Evolutionary conservation across 2,888 invertebrate genomes (phyloP), one percentile per base, ranked within the genome.

Genomic region (Drosophila differens): DNA sequence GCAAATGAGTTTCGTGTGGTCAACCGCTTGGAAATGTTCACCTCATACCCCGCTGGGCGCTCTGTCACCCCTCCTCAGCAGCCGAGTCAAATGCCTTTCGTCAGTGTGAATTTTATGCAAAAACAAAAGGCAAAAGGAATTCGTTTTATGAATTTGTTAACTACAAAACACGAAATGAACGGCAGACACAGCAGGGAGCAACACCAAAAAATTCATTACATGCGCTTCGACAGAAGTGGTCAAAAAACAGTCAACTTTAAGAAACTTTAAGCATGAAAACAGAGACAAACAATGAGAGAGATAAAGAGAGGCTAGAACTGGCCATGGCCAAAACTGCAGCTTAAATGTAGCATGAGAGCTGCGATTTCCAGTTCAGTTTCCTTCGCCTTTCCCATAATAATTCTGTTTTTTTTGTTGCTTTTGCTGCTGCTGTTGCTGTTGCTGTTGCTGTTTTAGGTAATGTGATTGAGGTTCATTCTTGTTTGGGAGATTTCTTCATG

Each of bases 121-220:
- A 72, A 68, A 74, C 66, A 74, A 76, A 12, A 39, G 39, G 14
- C 39, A 57, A n/a, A 37, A 66, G 83, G 83, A 83, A 88, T 85
- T 83, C 81, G 74, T 85, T 85, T 85, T 88, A 83, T 85, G 86
- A 88, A 85, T 85, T 85, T 88, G 74, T 85, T 88, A 83, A 79
- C 89, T 75, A 78, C 83, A 81, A 88, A 74, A 84, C 76, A 69
- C 76, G 72, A 83, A 85, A 88, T 85, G 76, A 64, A 64, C 59
- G 64, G 25, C 66, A 67, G 33, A 32, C 33, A 33, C 22, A 54
- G 22, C 35, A 25, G 35, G 25, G 19, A 55, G 19, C 25, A 68
- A 25, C 52, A 59, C 55, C 51, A 54, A 37, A 69, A 83, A 80
- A 59, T 79, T 77, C 71, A 80, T 78, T 54, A 63, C 60, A 65